Evolutionary conservation across 2,113 vertebrate genomes (phyloP).

Genomic region (Vanacampus margaritifer): DNA sequence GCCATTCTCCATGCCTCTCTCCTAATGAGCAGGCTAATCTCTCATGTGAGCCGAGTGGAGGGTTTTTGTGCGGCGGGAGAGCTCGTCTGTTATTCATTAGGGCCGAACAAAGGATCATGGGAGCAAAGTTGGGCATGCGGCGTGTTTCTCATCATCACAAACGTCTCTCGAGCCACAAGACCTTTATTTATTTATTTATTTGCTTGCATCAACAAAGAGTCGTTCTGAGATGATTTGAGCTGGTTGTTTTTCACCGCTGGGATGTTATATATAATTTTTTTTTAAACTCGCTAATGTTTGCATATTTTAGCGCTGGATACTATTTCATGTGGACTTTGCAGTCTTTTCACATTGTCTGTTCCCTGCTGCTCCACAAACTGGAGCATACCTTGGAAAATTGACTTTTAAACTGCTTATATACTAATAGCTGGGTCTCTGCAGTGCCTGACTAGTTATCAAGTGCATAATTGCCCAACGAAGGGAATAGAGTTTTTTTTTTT

Average conservation of each 20-base stretch:
- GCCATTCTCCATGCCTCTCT: slow-evolving; percentile 42
- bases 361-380: background rate
- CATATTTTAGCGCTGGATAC: slow-evolving; percentile 2
- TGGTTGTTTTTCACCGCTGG: background rate
- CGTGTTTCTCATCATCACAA: slow-evolving; percentile 32
- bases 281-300: too few species aligned
- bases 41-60: slow-evolving; percentile 53
- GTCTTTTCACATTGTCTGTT: background rate
- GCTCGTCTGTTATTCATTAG: slow-evolving; percentile 66
- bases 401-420: too few species aligned
- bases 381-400: too few species aligned
- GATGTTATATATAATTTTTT: too few species aligned
- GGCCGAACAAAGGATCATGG: slow-evolving; percentile 55
- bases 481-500: too few species aligned
- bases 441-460: too few species aligned
- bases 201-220: slow-evolving; percentile 12
- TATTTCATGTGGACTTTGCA: background rate
- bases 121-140: slow-evolving; percentile 36
- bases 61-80: slow-evolving; percentile 49
- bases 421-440: too few species aligned
- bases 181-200: slow-evolving; percentile 11
- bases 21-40: slow-evolving; percentile 67
- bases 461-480: too few species aligned
- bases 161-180: slow-evolving; percentile 20
- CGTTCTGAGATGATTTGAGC: slow-evolving; percentile 9